Base-by-base conservation (phyloP, 2,888 invertebrate genomes). In the Troilus luridus region DNA sequence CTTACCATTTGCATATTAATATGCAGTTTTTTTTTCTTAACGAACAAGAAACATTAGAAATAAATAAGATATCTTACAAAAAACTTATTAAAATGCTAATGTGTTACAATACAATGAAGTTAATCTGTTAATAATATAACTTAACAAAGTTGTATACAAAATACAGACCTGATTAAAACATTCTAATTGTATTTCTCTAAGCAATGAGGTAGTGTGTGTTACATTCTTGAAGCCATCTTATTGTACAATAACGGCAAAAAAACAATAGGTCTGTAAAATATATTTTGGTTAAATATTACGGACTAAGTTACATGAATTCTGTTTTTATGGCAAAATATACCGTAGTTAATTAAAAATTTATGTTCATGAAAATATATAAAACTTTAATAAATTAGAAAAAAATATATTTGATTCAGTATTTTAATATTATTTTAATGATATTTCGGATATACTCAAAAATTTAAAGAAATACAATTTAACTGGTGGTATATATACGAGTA, bases 141-240 rank as follows among this genome's bases (percentile, higher is more conserved):
- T 17, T 60, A 17, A n/a, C 10, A 27, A 67, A 67, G 24, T 67
- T 14, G 67, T 67, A 27, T 67, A 67, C 67, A 67, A 67, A 27
- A 67, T 67, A 67, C 67, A 67, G 14, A 24, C 64, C 64, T n/a
- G 64, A 24, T n/a, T 8, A 21, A 64, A 64, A 64, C n/a, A 64
- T 64, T 64, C 72, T 77, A 77, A 41, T 27, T 77, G 27, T 77
- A 77, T 77, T 77, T 77, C 27, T 19, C 27, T 77, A 77, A 9
- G 72, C 41, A 77, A 6, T 77, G 72, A 77, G 72, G 72, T 77
- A 77, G 27, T 72, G 27, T 72, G 72, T 27, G 72, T 72, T 72
- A 27, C 6, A 27, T 77, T 77, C 27, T 8, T 41, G 72, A 77
- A 77, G 17, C 27, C 41, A 77, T 41, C 72, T 41, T 77, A 17